Evolutionary conservation across 2,797 vertebrate species (phyloP).

Genomic region (Sandelia bainsii): DNA sequence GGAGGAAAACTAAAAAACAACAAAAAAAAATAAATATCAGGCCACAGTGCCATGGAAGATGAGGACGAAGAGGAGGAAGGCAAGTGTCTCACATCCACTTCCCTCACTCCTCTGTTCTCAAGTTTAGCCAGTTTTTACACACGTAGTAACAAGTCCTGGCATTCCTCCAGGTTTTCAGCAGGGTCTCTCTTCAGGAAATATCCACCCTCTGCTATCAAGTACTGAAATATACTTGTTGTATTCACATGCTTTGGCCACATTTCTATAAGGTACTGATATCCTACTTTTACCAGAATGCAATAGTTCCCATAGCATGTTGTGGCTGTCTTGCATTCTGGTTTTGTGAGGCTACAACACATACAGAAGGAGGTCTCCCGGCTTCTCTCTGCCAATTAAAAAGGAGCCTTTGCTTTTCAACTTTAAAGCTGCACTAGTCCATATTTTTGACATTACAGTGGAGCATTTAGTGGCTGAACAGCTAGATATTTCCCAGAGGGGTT

Average conservation of each 20-base stretch:
- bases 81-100: conserved; percentile 20
- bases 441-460: neutral
- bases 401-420: neutral
- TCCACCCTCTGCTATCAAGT: conserved; percentile 20
- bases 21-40: neutral
- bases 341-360: neutral
- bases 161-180: conserved; percentile 35
- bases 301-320: neutral
- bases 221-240: conserved; percentile 1
- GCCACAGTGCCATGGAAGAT: conserved; percentile 21
- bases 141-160: conserved; percentile 6
- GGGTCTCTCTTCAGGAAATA: conserved; percentile 37
- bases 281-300: neutral
- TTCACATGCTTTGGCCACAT: neutral
- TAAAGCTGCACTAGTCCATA: conserved; percentile 1
- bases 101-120: conserved; percentile 47
- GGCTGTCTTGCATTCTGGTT: neutral
- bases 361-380: neutral
- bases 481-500: neutral
- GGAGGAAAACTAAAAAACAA: neutral
- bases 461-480: neutral
- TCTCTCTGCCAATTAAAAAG: neutral
- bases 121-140: conserved; percentile 50
- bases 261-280: neutral
- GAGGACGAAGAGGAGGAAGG: conserved; percentile 31